Evolutionary conservation across 1,140 invertebrate genomes (phyloP).

Genomic region (Octopus sinensis): DNA sequence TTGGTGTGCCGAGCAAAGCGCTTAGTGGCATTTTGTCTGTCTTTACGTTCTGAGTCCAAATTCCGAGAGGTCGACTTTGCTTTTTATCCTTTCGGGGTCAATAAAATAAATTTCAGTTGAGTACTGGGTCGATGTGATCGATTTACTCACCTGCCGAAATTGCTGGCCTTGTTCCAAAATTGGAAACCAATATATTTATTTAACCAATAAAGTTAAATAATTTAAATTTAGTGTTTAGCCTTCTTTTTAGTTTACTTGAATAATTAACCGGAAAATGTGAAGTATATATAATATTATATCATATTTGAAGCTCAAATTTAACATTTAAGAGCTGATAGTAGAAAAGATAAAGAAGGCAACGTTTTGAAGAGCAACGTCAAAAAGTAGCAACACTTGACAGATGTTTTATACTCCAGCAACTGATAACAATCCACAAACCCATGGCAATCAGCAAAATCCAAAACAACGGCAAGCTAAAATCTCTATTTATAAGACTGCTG

Average conservation of each 20-base stretch:
- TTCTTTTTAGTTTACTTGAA: neutral
- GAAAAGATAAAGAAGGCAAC: slow-evolving; percentile 3
- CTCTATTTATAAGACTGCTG: neutral
- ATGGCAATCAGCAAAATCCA: neutral
- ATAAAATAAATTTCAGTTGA: too few relatives aligned
- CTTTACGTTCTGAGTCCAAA: too few relatives aligned
- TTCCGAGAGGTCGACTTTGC: too few relatives aligned
- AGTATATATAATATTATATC: neutral
- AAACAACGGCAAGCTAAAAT: neutral
- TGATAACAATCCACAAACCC: neutral
- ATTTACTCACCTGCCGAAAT: too few relatives aligned
- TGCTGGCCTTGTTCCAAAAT: too few relatives aligned
- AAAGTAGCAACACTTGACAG: slow-evolving; percentile 5
- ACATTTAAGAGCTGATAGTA: neutral
- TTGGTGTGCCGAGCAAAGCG: too few relatives aligned
- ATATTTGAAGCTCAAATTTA: slow-evolving; percentile 3
- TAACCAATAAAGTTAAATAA: neutral
- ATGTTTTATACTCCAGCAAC: slow-evolving; percentile 4
- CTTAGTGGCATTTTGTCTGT: too few relatives aligned
- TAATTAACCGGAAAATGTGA: neutral
- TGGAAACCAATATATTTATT: neutral
- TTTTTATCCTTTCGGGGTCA: too few relatives aligned
- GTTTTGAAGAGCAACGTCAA: neutral
- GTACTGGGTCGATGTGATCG: too few relatives aligned
- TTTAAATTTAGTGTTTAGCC: slow-evolving; percentile 2